Evolutionary conservation across 2,797 vertebrate species (phyloP).

Genomic region (Notolabrus celidotus): DNA sequence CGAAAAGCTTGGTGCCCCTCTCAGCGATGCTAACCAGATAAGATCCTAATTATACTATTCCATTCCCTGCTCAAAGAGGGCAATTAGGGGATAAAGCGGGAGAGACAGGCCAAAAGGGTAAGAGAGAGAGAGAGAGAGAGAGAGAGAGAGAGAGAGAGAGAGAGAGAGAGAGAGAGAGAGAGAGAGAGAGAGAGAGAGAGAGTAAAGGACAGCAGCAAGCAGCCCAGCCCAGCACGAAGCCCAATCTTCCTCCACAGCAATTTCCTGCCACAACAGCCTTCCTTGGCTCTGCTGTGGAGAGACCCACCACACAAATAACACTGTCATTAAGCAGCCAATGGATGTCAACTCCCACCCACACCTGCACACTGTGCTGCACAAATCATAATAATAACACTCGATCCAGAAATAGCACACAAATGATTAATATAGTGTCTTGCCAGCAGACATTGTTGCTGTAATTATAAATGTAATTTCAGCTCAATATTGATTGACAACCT

Average conservation of each 20-base stretch:
- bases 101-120: constrained; percentile 68
- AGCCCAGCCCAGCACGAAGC: constrained; percentile 78
- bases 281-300: constrained; percentile 69
- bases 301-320: constrained; percentile 77
- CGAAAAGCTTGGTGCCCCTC: constrained; percentile 70
- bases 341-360: constrained; percentile 81
- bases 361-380: constrained; percentile 72
- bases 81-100: constrained; percentile 77
- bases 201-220: constrained; percentile 63
- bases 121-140: constrained; percentile 35
- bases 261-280: constrained; percentile 82
- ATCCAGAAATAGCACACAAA: constrained; percentile 61
- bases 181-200: constrained; percentile 30
- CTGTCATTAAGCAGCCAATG: constrained; percentile 81
- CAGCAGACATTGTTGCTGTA: constrained; percentile 4
- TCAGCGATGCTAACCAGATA: constrained; percentile 81
- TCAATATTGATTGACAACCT: constrained; percentile 36
- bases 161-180: constrained; percentile 40
- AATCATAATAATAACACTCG: constrained; percentile 54
- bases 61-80: constrained; percentile 79
- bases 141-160: constrained; percentile 24
- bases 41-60: constrained; percentile 85
- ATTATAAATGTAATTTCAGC: constrained; percentile 31
- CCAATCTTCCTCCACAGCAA: constrained; percentile 84
- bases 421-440: constrained; percentile 53